Base-by-base conservation (phyloP, 2,888 invertebrate genomes). In the Leptopilina syphax region DNA sequence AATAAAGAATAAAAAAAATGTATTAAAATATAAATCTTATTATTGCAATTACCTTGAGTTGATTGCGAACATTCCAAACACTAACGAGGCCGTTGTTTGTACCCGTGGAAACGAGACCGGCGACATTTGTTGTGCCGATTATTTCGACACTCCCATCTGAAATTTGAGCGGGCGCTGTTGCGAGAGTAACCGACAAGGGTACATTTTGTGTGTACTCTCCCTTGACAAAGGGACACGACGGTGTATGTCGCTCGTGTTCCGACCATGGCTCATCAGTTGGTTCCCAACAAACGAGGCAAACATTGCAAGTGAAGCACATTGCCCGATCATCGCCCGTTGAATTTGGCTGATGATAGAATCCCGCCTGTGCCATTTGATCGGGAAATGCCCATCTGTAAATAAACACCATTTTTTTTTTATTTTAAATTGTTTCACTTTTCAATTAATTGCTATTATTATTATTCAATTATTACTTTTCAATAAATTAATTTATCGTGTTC, bases 221-320 rank as follows among this genome's bases (percentile, higher is more conserved):
- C 91, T 97, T 95, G 1, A 98, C 97, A 92, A 98, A 98, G 0
- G 98, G 97, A 90, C 98, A 98, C 87, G 95, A 95, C 13, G 98
- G 97, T 5, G 98, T 98, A 91, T 98, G 98, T 4, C 98, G 94
- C 92, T 98, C 98, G 90, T 98, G 98, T 91, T 98, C 98, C 84
- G 98, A 98, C 98, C 98, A 98, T 2, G 98, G 98, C 90, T 98
- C 98, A 92, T 98, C 98, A 0, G 97, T 97, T 88, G 98, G 96
- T 93, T 98, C 98, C 98, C 98, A 98, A 93, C 97, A 97, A 7
- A 98, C 98, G 41, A 98, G 94, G 90, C 98, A 98, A 10, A 98
- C 97, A 88, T 96, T 96, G 92, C 98, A 98, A 0, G 97, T 97
- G 92, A 98, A 98, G 91, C 98, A 98, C 97, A 98, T 97, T 8